Conservation (phyloP, 2,113 vertebrate genomes). For the Labeo rohita region DNA sequence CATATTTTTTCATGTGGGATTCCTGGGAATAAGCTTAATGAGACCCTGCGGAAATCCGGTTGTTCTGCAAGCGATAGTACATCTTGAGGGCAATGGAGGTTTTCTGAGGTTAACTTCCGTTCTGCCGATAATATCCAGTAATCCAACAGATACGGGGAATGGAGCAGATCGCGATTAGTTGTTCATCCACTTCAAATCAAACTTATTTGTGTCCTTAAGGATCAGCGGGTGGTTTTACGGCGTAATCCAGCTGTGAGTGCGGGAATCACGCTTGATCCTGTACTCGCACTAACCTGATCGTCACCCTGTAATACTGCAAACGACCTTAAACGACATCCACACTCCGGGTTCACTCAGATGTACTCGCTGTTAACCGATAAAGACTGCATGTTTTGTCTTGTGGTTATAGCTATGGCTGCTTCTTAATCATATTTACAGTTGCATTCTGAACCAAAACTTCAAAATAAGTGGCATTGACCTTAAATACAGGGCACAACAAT, state of each 20-base stretch:
- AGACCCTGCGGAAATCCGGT: too few species aligned
- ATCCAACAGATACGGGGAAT: not conserved
- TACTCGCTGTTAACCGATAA: too few species aligned
- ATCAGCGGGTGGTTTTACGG: not conserved
- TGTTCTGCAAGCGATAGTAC: too few species aligned
- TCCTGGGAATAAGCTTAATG: not conserved
- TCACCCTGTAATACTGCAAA: not conserved
- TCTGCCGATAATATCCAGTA: not conserved
- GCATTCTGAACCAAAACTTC: too few species aligned
- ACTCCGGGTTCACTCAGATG: too few species aligned
- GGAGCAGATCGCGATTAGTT: not conserved
- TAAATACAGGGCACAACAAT: too few species aligned
- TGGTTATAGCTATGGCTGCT: too few species aligned
- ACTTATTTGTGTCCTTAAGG: constrained; percentile 20
- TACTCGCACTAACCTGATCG: not conserved
- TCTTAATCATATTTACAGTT: too few species aligned
- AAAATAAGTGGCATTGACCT: too few species aligned
- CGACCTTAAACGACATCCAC: too few species aligned
- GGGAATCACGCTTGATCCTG: not conserved
- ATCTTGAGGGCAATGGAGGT: not conserved
- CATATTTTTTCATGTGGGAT: not conserved
- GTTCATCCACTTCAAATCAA: constrained; percentile 10
- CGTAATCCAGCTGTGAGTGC: constrained; percentile 13
- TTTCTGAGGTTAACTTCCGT: not conserved
- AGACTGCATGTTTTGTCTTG: too few species aligned